Conservation (phyloP, 2,888 invertebrate species). For the Eucriotettix oculatus region DNA sequence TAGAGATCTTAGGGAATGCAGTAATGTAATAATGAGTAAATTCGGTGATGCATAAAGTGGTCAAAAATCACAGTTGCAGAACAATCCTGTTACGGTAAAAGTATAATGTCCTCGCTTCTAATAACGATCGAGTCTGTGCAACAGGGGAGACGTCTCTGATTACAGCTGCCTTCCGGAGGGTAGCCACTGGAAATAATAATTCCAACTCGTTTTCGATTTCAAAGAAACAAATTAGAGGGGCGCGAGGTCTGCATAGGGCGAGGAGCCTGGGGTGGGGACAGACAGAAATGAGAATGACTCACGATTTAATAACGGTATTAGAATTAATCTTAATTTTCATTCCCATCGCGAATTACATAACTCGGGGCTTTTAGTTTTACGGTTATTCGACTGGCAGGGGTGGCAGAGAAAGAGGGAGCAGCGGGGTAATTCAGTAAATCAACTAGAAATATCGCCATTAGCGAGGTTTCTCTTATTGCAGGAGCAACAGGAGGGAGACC, state of each 20-base stretch:
- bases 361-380: background rate
- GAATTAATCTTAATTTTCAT: slow-evolving; percentile 10
- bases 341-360: background rate
- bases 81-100: no score
- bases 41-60: no score
- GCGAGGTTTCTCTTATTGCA: background rate
- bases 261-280: background rate
- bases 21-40: no score
- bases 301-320: slow-evolving; percentile 11
- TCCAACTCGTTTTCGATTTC: slow-evolving; percentile 8
- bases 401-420: background rate
- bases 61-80: no score
- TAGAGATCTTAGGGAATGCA: no score
- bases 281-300: slow-evolving; percentile 4
- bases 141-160: background rate
- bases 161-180: background rate
- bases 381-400: background rate
- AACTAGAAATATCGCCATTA: background rate
- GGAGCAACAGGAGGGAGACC: background rate
- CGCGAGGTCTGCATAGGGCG: background rate
- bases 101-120: no score
- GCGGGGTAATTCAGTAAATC: background rate
- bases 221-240: slow-evolving; percentile 10
- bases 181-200: slow-evolving; percentile 3
- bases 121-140: no score